Evolutionary conservation across 2,888 invertebrate genomes (phyloP), one percentile per base, ranked within the genome.

Genomic region (Tetanocera ferruginea): DNA sequence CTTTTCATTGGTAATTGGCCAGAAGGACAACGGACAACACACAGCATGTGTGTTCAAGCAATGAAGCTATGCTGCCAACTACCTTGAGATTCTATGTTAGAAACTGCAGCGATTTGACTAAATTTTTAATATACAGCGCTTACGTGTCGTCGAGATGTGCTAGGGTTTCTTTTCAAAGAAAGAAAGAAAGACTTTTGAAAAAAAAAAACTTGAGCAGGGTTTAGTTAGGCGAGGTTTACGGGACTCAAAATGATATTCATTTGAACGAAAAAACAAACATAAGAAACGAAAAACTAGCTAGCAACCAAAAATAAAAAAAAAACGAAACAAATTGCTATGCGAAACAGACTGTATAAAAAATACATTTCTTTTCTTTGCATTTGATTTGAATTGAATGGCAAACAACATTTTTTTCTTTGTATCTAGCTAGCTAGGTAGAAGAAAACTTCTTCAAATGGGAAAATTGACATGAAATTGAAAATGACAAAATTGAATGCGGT

Each of bases 381-480:
- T 57, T 28, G 55, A 43, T 57, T 69, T 67, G 43, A 55, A 74
- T 74, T 62, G 57, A 67, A 66, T 19, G 19, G 37, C 34, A 43
- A 23, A 67, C 34, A 23, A 37, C 37, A 37, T 11, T 67, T 37
- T 23, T 23, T 3, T 34, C 43, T 11, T 67, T 37, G 14, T 23
- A 0, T 34, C 43, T 23, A 34, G 19, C 19, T n/a, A n/a, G 37
- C n/a, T 11, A 9, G 19, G 2, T 34, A 8, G 52, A 31, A 25
- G 52, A 34, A 70, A 55, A 31, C 52, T 51, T 66, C 31, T 31
- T 23, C 67, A 69, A 64, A 69, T 52, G n/a, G 34, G 60, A 34
- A 69, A 74, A 64, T 74, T 74, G 74, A 28, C 57, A 57, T 57
- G 71, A 62, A 76, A 69, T 69, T 76, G 76, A 76, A 76, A 76